Conservation (phyloP, 2,888 invertebrate genomes). For the Drosophila anceps region DNA sequence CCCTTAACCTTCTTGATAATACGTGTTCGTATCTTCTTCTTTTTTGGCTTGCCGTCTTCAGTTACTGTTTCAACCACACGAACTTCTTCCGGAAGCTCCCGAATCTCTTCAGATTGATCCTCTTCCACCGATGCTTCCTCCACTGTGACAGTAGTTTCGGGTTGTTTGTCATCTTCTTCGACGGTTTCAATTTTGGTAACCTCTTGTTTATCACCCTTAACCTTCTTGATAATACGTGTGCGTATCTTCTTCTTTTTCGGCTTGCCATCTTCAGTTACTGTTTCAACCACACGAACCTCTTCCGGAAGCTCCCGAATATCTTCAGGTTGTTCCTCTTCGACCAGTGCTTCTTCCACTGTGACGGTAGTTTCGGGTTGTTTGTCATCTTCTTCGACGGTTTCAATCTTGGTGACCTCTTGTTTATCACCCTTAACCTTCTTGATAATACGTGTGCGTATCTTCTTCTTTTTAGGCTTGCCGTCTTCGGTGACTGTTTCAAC, state of each 20-base stretch:
- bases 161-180: conserved; percentile 6
- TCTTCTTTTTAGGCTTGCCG: conserved; percentile 26
- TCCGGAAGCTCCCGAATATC: not conserved
- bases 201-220: conserved; percentile 6
- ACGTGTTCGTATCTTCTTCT: conserved; percentile 9
- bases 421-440: conserved; percentile 30
- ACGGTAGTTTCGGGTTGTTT: conserved; percentile 23
- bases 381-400: conserved; percentile 27
- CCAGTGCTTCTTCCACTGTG: conserved; percentile 9
- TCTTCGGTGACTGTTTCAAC: conserved; percentile 47
- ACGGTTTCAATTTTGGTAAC: conserved; percentile 9
- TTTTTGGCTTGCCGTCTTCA: conserved; percentile 1
- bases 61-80: conserved; percentile 3
- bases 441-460: conserved; percentile 20
- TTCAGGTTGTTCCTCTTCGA: conserved; percentile 1
- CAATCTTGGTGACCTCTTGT: conserved; percentile 31
- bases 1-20: conserved; percentile 9
- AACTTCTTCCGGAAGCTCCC: not conserved
- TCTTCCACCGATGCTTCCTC: not conserved
- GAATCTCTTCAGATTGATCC: not conserved
- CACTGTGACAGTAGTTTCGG: conserved; percentile 1
- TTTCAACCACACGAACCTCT: conserved; percentile 1
- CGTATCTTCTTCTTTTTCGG: conserved; percentile 12
- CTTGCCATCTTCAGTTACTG: conserved; percentile 1
- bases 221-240: conserved; percentile 6